Percentiles rank a stretch among this genome's conserved stretches.
These are phyloP conservation scores for Lutraria rhynchaena DNA, from an alignment of 1,140 invertebrate species.

Conservation along the genomic window DNA sequence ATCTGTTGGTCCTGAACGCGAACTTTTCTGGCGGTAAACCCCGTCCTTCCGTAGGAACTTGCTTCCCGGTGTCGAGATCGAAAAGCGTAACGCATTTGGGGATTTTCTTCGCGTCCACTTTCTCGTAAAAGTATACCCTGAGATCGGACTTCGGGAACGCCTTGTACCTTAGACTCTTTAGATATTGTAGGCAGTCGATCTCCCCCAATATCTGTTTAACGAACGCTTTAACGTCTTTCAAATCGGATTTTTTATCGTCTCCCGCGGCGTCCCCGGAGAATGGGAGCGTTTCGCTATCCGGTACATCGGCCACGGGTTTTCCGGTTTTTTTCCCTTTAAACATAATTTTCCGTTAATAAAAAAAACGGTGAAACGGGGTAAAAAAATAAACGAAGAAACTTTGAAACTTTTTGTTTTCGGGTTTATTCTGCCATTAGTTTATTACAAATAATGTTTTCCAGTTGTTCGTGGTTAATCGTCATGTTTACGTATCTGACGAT, in stretches of 20 bases:
- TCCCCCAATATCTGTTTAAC: neutral
- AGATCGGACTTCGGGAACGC: neutral
- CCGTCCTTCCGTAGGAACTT: neutral
- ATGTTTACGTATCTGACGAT: too few relatives aligned
- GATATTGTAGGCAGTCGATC: neutral
- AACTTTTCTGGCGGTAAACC: neutral
- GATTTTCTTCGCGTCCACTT: neutral
- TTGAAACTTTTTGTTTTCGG: too few relatives aligned
- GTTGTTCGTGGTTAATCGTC: too few relatives aligned
- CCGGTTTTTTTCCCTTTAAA: too few relatives aligned
- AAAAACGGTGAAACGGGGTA: too few relatives aligned
- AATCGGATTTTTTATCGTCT: neutral
- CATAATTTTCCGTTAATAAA: too few relatives aligned
- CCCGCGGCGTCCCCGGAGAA: too few relatives aligned
- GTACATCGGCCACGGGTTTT: too few relatives aligned
- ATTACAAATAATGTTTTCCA: too few relatives aligned
- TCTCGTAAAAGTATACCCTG: neutral
- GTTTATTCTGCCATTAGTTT: too few relatives aligned
- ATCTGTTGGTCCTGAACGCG: neutral
- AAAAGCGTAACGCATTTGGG: neutral
- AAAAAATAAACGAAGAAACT: too few relatives aligned
- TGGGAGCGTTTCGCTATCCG: too few relatives aligned
- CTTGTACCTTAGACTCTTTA: neutral
- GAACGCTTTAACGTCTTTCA: neutral
- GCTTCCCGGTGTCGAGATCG: neutral